Percentiles rank a stretch among this genome's conserved stretches.
Evolutionary conservation across 1,140 invertebrate species (phyloP).

Genomic region (Orchesella cincta): DNA sequence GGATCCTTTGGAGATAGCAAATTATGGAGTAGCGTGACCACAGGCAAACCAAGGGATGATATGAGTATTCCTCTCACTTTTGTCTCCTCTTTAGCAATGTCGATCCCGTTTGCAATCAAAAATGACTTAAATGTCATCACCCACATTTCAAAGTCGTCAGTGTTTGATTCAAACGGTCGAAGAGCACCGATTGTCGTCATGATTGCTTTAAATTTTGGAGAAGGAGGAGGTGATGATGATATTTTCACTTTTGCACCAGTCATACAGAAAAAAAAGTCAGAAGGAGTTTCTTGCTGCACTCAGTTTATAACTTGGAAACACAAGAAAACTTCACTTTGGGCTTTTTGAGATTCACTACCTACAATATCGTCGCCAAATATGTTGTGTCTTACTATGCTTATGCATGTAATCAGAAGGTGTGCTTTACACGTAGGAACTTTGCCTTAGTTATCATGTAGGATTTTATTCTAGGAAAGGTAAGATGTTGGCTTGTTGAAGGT

Average conservation of each 20-base stretch:
- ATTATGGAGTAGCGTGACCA: constrained; percentile 9
- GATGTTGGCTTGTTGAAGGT: too few relatives aligned
- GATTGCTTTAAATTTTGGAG: too few relatives aligned
- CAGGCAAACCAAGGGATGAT: constrained; percentile 11
- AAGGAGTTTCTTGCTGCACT: not conserved
- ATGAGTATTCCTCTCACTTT: not conserved
- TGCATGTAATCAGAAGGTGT: not conserved
- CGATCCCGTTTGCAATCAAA: constrained; percentile 12
- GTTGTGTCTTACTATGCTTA: not conserved
- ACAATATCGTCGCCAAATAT: not conserved
- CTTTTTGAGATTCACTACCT: not conserved
- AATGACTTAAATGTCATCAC: not conserved
- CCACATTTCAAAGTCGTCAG: constrained; percentile 29
- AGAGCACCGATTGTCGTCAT: not conserved
- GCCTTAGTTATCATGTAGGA: not conserved
- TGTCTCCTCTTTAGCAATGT: not conserved
- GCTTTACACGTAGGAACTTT: not conserved
- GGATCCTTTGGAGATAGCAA: constrained; percentile 23
- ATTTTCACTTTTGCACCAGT: not conserved
- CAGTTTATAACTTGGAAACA: not conserved
- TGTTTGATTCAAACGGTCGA: not conserved
- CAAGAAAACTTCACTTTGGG: not conserved
- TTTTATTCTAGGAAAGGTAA: not conserved
- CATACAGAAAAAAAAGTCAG: too few relatives aligned
- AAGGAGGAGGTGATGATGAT: not conserved